phyloP scores from a whole-genome alignment of 2,888 invertebrate genomes.

The Microplitis deprimator region DNA sequence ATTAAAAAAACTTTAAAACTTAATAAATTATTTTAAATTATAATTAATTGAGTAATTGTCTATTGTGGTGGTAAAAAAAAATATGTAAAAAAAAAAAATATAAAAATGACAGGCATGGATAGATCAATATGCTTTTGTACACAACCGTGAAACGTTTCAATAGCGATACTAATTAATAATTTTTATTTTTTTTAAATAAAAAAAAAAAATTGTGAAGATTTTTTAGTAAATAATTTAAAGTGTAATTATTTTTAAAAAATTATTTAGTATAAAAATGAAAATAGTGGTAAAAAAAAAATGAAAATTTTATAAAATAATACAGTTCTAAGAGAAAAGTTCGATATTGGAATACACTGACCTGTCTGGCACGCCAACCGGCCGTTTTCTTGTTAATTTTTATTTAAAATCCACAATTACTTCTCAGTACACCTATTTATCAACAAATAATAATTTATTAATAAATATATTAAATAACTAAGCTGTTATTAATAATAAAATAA shows the following conservation, averaged over 20 bases:
- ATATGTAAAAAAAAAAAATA: constrained; percentile 32
- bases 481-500: constrained; percentile 7
- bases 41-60: not conserved
- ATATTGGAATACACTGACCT: constrained; percentile 52
- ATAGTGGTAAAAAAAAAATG: too few relatives aligned
- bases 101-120: constrained; percentile 59
- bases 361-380: constrained; percentile 63
- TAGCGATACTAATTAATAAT: constrained; percentile 40
- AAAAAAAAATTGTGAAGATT: not conserved
- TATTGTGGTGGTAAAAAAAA: constrained; percentile 21
- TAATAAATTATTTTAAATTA: too few relatives aligned
- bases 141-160: constrained; percentile 38
- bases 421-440: constrained; percentile 46
- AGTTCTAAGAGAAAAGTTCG: constrained; percentile 40
- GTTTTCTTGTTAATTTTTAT: constrained; percentile 48
- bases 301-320: constrained; percentile 34
- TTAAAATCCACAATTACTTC: constrained; percentile 44
- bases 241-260: constrained; percentile 5
- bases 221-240: not conserved
- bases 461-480: constrained; percentile 14
- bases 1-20: too few relatives aligned
- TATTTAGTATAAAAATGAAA: not conserved
- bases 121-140: constrained; percentile 63
- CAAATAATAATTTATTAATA: constrained; percentile 42
- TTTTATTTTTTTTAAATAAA: constrained; percentile 15